A percentile compares a stretch with the other conserved stretches of the same genome.
These are phyloP conservation scores for Cynocephalus volans DNA, from an alignment of 2,113 vertebrate genomes.

Conservation along the genomic window DNA sequence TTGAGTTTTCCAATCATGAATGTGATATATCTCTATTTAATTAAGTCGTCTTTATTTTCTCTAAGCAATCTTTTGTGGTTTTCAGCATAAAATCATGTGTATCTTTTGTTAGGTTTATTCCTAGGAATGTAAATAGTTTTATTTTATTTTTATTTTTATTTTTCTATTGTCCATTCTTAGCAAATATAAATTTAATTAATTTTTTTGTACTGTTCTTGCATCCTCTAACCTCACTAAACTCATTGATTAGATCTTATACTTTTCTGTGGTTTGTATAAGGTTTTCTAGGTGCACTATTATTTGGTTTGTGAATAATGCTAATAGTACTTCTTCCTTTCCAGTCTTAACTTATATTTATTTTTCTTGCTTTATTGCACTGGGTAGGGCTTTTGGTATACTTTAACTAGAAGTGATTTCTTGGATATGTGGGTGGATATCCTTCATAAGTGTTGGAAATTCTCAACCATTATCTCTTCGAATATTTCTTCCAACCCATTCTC, in stretches of 20 bases:
- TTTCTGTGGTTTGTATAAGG: not conserved
- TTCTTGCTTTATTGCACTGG: not conserved
- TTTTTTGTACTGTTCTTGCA: not conserved
- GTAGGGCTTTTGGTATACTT: not conserved
- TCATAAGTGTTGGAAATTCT: not conserved
- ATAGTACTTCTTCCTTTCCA: not conserved
- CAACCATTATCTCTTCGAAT: not conserved
- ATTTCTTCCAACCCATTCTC: not conserved
- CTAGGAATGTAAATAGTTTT: not conserved
- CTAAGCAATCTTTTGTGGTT: not conserved
- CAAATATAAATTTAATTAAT: not conserved
- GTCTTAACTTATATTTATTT: not conserved
- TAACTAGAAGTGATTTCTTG: not conserved
- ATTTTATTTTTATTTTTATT: not conserved
- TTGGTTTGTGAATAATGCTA: not conserved
- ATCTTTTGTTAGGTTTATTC: not conserved
- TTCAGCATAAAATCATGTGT: not conserved
- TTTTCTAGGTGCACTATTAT: not conserved
- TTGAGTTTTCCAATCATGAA: not conserved
- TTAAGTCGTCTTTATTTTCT: not conserved
- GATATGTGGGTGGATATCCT: not conserved
- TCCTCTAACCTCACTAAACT: not conserved
- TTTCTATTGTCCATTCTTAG: not conserved
- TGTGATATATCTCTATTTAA: not conserved
- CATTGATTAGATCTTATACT: not conserved